Evolutionary conservation across 1,140 invertebrate genomes (phyloP).

Genomic region (Phymorhynchus buccinoides): DNA sequence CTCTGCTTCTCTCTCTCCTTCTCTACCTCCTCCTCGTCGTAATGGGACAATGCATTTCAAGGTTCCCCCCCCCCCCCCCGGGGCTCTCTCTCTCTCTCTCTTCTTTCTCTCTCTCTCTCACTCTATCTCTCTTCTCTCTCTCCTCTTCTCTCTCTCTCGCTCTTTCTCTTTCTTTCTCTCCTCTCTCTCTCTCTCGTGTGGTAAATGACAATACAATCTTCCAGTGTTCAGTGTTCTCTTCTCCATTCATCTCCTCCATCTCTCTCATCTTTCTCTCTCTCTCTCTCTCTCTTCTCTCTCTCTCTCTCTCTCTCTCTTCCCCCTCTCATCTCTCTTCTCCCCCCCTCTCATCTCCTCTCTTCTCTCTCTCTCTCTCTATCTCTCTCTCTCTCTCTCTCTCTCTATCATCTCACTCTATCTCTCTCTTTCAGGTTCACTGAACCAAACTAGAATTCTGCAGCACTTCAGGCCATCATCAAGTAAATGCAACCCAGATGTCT

Average conservation of each 20-base stretch:
- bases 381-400: neutral
- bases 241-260: no score
- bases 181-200: no score
- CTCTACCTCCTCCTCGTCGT: no score
- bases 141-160: neutral
- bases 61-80: no score
- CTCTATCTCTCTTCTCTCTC: neutral
- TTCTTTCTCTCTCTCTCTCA: neutral
- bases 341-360: neutral
- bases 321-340: neutral
- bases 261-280: neutral
- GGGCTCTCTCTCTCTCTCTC: slow-evolving; percentile 15
- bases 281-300: slow-evolving; percentile 13
- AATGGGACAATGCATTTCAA: no score
- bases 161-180: no score
- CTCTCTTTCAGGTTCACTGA: neutral
- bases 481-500: no score
- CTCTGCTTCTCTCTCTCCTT: neutral
- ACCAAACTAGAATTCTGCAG: no score
- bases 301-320: neutral
- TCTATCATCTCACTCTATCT: neutral
- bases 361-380: neutral
- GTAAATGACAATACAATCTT: no score
- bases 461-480: no score
- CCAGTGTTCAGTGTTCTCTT: neutral